Conservation (phyloP, 2,113 vertebrate species). For the Phylloscopus trochiloides region DNA sequence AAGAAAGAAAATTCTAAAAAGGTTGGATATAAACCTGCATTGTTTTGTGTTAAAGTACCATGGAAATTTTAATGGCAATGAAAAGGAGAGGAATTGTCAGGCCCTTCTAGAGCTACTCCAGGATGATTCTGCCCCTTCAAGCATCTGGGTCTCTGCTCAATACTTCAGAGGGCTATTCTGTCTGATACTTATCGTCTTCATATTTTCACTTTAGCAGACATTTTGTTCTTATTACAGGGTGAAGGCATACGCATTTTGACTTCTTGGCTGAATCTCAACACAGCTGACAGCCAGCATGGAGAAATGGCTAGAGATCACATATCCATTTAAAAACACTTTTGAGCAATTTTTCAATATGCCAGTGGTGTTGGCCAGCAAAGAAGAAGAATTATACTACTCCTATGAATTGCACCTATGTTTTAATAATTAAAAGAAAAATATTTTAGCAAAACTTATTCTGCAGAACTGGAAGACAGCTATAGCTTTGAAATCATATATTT, state of each 20-base stretch:
- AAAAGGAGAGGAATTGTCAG: not conserved
- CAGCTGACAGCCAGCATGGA: not conserved
- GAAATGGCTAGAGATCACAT: not conserved
- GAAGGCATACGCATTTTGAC: not conserved
- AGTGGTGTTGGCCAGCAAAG: not conserved
- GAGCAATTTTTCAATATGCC: not conserved
- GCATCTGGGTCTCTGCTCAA: not conserved
- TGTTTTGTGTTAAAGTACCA: not conserved
- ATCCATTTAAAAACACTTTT: not conserved
- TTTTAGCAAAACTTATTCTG: not conserved
- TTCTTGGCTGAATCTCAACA: not conserved
- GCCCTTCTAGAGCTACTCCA: not conserved
- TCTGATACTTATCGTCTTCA: not conserved
- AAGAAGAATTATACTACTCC: not conserved
- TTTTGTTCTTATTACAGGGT: not conserved
- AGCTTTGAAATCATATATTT: not conserved
- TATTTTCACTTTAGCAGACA: not conserved
- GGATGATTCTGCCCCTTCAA: not conserved
- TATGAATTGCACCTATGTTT: not conserved
- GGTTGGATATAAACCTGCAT: not conserved
- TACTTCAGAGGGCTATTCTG: not conserved
- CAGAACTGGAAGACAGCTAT: not conserved
- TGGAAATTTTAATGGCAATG: not conserved
- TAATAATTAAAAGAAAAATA: slow-evolving; percentile 25
- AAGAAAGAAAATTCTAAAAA: not conserved